Evolutionary conservation across 2,888 invertebrate species (phyloP).

Genomic region (Tetanocera ferruginea): DNA sequence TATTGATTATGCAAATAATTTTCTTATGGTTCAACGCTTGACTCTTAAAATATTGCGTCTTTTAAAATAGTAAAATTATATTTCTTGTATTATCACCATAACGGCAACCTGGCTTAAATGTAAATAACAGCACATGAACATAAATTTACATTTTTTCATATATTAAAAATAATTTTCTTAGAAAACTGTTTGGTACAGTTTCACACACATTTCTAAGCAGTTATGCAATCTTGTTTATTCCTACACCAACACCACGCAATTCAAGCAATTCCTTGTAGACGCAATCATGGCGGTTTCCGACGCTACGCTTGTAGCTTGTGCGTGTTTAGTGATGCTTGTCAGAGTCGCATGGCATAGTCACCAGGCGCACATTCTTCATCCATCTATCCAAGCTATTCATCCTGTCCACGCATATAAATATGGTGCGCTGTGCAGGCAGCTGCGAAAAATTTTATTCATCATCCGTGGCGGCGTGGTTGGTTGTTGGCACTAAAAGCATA

Average conservation of each 20-base stretch:
- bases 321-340: constrained; percentile 44
- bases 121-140: too few relatives aligned
- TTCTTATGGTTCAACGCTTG: too few relatives aligned
- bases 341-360: constrained; percentile 15
- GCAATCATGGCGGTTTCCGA: constrained; percentile 22
- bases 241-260: not conserved
- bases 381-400: not conserved
- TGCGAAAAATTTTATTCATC: constrained; percentile 45
- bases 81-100: too few relatives aligned
- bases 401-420: not conserved
- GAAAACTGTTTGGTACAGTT: not conserved
- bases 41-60: too few relatives aligned
- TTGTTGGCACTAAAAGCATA: constrained; percentile 30
- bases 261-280: not conserved
- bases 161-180: not conserved
- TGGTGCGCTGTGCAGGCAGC: constrained; percentile 21
- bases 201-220: not conserved
- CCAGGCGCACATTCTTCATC: not conserved
- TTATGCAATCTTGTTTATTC: not conserved
- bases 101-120: too few relatives aligned
- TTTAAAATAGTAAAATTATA: too few relatives aligned
- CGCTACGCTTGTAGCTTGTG: not conserved
- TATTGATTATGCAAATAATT: too few relatives aligned
- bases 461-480: constrained; percentile 31
- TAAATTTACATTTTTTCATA: not conserved